Evolutionary conservation across 2,113 vertebrate genomes (phyloP).

Genomic region (Sakesphorus luctuosus): DNA sequence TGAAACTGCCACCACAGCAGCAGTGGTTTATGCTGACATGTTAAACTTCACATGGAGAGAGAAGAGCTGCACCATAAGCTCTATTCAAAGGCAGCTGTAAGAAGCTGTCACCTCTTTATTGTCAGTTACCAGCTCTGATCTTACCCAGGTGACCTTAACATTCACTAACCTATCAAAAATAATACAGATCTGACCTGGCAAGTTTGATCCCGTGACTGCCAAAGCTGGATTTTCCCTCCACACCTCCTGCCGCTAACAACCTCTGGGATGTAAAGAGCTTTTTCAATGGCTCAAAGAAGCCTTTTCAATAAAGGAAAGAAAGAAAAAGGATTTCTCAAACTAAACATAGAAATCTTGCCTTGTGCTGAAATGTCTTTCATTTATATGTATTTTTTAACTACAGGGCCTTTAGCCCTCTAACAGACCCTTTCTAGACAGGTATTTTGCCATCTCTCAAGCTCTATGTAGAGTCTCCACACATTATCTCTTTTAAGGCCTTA

Average conservation of each 20-base stretch:
- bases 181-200: not conserved
- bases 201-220: not conserved
- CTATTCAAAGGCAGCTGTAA: not conserved
- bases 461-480: not conserved
- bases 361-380: not conserved
- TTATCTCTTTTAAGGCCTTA: not conserved
- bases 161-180: not conserved
- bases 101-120: not conserved
- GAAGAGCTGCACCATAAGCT: not conserved
- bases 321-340: not conserved
- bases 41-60: not conserved
- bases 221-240: constrained; percentile 17
- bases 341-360: not conserved
- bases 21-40: not conserved
- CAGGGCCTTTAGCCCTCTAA: not conserved
- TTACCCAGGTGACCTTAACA: not conserved
- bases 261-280: not conserved
- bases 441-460: not conserved
- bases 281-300: constrained; percentile 13
- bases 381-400: not conserved
- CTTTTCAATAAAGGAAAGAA: not conserved
- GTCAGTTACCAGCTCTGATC: not conserved
- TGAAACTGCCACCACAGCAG: not conserved
- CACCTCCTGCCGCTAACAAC: not conserved
- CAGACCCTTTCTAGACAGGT: not conserved